Base-by-base conservation (phyloP, 1,140 invertebrate species). In the Ceratosolen solmsi region DNA sequence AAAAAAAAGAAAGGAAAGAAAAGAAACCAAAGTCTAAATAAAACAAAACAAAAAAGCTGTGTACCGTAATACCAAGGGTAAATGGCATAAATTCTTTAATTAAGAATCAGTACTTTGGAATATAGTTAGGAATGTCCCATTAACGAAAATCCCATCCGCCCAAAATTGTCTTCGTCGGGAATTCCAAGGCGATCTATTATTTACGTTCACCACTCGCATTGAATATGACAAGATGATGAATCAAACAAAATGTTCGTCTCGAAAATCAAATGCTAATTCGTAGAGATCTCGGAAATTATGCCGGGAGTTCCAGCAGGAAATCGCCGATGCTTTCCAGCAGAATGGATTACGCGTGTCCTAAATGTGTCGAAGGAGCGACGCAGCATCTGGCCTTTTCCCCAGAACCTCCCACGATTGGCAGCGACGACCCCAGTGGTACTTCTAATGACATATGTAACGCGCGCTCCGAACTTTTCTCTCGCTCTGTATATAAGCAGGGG, bases 401-500 rank as follows among this genome's bases (percentile, higher is more conserved):
- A 46, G 49, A 81, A 75, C 72, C 79, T 68, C 79, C 79, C 79
- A 75, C 79, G 79, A 75, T 81, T 33, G 71, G 46, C 46, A 33
- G 86, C 86, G 81, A 82, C 79, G 84, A 83, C 74, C 74, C 36
- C 38, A 58, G 30, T 33, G 63, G 38, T 38, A 72, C 63, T 71
- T 85, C 87, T 89, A 89, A 89, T 88, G 88, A 89, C 88, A 86
- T 89, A 89, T 73, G 70, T 89, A 88, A 89, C 87, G 70, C 70
- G 70, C 33, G 22, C 25, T 38, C 20, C 22, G 33, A 3, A 36
- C 33, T 38, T 68, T 38, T 68, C 63, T 38, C 27, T 38, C 17
- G 15, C 63, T 38, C 20, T 27, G 5, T 46, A 41, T 20, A 86
- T 72, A 83, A 60, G 65, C 79, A 51, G 84, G 87, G 87, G 87